Conservation (phyloP, 1,140 invertebrate species). For the Choristoneura fumiferana region DNA sequence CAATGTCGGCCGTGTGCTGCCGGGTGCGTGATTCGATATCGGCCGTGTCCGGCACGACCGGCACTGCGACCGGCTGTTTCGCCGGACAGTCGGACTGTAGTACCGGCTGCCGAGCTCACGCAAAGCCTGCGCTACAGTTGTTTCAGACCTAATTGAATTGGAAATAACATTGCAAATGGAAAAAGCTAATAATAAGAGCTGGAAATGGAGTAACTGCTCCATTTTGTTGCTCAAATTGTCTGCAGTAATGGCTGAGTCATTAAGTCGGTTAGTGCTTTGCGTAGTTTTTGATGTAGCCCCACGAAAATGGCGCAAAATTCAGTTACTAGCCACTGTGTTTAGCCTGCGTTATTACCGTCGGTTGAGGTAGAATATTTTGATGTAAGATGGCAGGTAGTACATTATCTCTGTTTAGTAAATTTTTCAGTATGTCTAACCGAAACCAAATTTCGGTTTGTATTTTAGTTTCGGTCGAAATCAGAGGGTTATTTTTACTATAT, state of each 20-base stretch:
- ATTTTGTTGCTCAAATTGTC: conserved; percentile 1
- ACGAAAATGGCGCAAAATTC: background rate
- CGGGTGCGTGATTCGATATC: conserved; percentile 1
- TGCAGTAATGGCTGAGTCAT: conserved; percentile 5
- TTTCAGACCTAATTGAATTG: conserved; percentile 2
- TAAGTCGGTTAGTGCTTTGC: background rate
- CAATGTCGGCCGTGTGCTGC: background rate
- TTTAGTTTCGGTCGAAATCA: no score
- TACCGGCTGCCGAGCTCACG: no score
- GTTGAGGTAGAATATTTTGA: no score
- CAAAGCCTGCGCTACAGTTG: no score
- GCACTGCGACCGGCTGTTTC: background rate
- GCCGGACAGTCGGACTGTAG: no score
- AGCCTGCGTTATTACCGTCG: no score
- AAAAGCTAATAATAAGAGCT: conserved; percentile 15
- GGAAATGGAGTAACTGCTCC: background rate
- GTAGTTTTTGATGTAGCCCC: conserved; percentile 5
- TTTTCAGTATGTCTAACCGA: no score
- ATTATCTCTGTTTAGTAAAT: no score
- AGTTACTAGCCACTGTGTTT: no score
- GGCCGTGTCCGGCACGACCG: background rate
- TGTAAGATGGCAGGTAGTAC: no score
- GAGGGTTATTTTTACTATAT: no score
- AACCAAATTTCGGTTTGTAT: no score
- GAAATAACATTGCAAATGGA: conserved; percentile 10